phyloP scores from a whole-genome alignment of 2,888 invertebrate species.

The Hecatera dysodea region DNA sequence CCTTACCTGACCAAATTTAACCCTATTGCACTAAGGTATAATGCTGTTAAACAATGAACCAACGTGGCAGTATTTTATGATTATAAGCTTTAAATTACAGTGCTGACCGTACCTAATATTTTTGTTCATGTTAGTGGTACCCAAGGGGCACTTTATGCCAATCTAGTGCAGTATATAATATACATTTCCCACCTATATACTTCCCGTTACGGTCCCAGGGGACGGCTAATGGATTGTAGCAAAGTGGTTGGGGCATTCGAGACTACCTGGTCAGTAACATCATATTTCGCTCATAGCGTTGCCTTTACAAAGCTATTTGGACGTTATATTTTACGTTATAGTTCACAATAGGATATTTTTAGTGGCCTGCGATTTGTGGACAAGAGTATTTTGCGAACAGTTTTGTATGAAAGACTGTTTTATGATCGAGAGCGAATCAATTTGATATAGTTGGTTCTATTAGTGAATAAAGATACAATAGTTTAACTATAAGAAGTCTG shows the following conservation, averaged over 20 bases:
- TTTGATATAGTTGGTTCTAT: slow-evolving; percentile 13
- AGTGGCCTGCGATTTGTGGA: not conserved
- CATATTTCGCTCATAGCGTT: slow-evolving; percentile 4
- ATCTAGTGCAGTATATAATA: not conserved
- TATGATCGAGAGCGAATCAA: not conserved
- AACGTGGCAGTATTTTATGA: not conserved
- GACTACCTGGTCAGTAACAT: slow-evolving; percentile 16
- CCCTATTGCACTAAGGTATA: not conserved
- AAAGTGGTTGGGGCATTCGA: slow-evolving; percentile 32
- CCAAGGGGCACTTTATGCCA: not conserved
- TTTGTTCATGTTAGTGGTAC: not conserved
- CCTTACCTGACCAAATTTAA: not conserved
- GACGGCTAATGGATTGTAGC: slow-evolving; percentile 50
- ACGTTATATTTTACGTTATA: not conserved
- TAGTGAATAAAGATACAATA: not conserved
- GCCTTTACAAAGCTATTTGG: slow-evolving; percentile 11
- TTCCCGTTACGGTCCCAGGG: slow-evolving; percentile 2
- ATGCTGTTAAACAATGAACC: not conserved
- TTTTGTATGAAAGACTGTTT: slow-evolving; percentile 1
- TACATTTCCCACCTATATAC: slow-evolving; percentile 16
- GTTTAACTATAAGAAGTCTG: not conserved
- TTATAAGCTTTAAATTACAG: not conserved
- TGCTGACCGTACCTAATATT: not conserved
- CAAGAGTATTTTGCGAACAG: not conserved
- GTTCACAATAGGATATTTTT: slow-evolving; percentile 11